Percentiles rank a stretch among this genome's conserved stretches.
phyloP scores from a whole-genome alignment of 2,888 invertebrate genomes.

The Hemistola chrysoprasaria region DNA sequence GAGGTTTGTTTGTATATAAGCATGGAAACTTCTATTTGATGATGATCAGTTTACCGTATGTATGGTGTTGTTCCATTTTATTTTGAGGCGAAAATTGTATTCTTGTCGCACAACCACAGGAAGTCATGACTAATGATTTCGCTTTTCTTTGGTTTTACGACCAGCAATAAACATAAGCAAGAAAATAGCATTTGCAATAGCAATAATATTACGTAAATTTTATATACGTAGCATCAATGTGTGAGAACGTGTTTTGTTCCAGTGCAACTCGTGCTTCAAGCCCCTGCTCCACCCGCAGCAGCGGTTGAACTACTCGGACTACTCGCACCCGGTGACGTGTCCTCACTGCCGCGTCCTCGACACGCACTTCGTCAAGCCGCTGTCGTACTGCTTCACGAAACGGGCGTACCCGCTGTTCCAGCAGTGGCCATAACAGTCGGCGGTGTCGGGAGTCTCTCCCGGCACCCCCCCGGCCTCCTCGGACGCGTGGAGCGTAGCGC shows the following conservation, averaged over 20 bases:
- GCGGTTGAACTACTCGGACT: slow-evolving; percentile 96
- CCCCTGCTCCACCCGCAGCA: slow-evolving; percentile 93
- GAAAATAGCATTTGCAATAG: too few species aligned
- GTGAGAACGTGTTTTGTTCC: slow-evolving; percentile 47
- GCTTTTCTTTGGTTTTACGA: slow-evolving; percentile 6
- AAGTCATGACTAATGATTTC: too few species aligned
- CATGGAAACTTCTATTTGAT: too few species aligned
- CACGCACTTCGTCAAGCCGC: slow-evolving; percentile 96
- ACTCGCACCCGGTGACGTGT: slow-evolving; percentile 95
- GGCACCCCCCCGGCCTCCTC: slow-evolving; percentile 66
- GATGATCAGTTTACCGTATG: too few species aligned
- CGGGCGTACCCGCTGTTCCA: slow-evolving; percentile 85
- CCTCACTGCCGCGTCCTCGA: slow-evolving; percentile 95
- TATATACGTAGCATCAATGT: slow-evolving; percentile 1
- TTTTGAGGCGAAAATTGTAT: too few species aligned
- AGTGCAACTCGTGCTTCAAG: slow-evolving; percentile 97
- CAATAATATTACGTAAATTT: not conserved
- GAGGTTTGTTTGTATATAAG: slow-evolving; percentile 13
- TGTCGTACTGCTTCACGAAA: slow-evolving; percentile 92
- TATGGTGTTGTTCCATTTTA: too few species aligned
- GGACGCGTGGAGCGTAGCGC: slow-evolving; percentile 63
- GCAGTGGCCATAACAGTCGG: slow-evolving; percentile 95
- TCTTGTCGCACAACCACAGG: too few species aligned
- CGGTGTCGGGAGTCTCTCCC: slow-evolving; percentile 84
- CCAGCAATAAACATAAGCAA: not conserved